A percentile compares a stretch with the other conserved stretches of the same genome.
phyloP scores from a whole-genome alignment of 2,797 vertebrate species.

The Allobates femoralis region DNA sequence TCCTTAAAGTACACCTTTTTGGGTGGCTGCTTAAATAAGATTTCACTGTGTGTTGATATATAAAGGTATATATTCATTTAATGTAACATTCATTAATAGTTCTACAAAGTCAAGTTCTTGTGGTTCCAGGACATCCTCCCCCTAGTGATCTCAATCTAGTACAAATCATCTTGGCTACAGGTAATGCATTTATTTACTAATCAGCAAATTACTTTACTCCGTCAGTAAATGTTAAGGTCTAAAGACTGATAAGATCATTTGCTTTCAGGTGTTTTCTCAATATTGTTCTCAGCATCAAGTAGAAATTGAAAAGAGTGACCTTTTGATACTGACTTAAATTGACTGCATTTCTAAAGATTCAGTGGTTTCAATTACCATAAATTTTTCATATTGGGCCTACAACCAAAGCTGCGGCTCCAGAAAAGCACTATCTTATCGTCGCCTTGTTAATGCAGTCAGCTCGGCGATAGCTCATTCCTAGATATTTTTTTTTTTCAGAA shows the following conservation, averaged over 20 bases:
- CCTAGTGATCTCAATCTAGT: slow-evolving; percentile 63
- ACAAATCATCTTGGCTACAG: slow-evolving; percentile 78
- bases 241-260: slow-evolving; percentile 85
- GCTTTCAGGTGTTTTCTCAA: slow-evolving; percentile 85
- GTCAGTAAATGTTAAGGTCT: slow-evolving; percentile 79
- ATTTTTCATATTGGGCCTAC: slow-evolving; percentile 78
- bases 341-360: slow-evolving; percentile 86
- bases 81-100: slow-evolving; percentile 65
- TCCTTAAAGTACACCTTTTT: too few species aligned
- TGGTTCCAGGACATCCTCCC: slow-evolving; percentile 66
- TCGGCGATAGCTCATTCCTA: slow-evolving; percentile 55
- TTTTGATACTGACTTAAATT: slow-evolving; percentile 85
- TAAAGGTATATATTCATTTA: too few species aligned
- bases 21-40: too few species aligned
- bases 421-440: slow-evolving; percentile 68
- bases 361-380: slow-evolving; percentile 85
- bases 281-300: slow-evolving; percentile 77
- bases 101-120: slow-evolving; percentile 70
- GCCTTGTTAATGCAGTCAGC: slow-evolving; percentile 64
- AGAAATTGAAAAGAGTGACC: slow-evolving; percentile 90
- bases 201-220: slow-evolving; percentile 85
- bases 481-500: slow-evolving; percentile 55
- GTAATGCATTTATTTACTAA: slow-evolving; percentile 87
- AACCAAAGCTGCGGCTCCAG: slow-evolving; percentile 59
- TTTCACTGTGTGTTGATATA: too few species aligned